phyloP scores from a whole-genome alignment of 2,888 invertebrate species.

The Hypselothyrea guttata region DNA sequence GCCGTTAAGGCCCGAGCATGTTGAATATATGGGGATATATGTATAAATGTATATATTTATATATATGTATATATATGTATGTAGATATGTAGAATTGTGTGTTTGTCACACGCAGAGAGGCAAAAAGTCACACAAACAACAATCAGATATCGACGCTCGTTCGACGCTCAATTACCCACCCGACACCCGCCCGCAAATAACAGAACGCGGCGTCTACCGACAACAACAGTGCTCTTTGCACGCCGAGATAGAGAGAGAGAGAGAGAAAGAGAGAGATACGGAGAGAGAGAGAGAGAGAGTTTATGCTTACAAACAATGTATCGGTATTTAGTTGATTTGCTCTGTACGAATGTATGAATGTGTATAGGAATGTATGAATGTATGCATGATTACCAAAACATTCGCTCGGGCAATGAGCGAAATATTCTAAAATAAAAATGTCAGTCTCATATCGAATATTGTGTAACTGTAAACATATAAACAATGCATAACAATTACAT shows the following conservation, averaged over 20 bases:
- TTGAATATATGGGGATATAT: not conserved
- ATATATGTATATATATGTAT: not conserved
- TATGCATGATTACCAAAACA: not conserved
- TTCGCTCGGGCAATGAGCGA: not conserved
- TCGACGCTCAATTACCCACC: slow-evolving; percentile 34
- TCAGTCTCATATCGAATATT: not conserved
- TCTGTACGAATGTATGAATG: no score
- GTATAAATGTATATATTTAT: slow-evolving; percentile 4
- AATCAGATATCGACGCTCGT: slow-evolving; percentile 21
- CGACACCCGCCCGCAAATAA: slow-evolving; percentile 72
- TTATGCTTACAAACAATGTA: slow-evolving; percentile 44
- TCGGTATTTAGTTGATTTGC: slow-evolving; percentile 51
- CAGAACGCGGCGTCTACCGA: slow-evolving; percentile 54
- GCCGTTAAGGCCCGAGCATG: no score
- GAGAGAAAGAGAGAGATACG: not conserved
- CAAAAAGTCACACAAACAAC: slow-evolving; percentile 60
- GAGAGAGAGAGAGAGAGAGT: not conserved
- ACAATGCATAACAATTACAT: no score
- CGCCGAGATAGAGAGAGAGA: slow-evolving; percentile 7
- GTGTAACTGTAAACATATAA: not conserved
- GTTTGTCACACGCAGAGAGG: slow-evolving; percentile 65
- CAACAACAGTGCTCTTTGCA: slow-evolving; percentile 23
- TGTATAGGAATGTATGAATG: not conserved
- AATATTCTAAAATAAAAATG: not conserved
- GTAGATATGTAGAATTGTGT: slow-evolving; percentile 31